phyloP scores from a whole-genome alignment of 1,140 invertebrate species.

The Periplaneta americana region DNA sequence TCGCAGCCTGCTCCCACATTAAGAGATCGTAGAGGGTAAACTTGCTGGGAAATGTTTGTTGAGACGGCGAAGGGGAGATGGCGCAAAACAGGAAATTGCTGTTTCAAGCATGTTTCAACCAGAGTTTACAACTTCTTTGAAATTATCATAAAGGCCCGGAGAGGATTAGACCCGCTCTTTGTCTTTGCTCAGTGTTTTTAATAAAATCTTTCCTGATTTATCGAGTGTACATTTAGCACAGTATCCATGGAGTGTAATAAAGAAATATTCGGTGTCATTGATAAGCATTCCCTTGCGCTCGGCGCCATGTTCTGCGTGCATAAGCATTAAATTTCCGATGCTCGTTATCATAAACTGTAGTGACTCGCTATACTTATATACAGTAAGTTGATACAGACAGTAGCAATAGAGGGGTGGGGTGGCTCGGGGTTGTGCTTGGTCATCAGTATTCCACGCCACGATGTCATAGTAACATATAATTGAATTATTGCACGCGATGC shows the following conservation, averaged over 20 bases:
- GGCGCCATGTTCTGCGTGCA: neutral
- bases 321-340: neutral
- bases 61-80: too few species aligned
- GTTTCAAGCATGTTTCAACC: too few species aligned
- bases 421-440: neutral
- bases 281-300: neutral
- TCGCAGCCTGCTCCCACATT: too few species aligned
- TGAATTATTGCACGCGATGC: neutral
- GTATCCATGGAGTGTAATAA: neutral
- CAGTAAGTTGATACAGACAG: neutral
- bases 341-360: neutral
- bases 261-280: neutral
- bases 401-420: neutral
- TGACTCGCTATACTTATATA: neutral
- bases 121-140: too few species aligned
- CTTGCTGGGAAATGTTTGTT: too few species aligned
- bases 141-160: too few species aligned
- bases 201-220: too few species aligned
- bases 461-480: neutral
- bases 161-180: too few species aligned
- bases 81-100: too few species aligned
- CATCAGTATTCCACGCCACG: neutral
- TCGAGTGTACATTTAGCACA: too few species aligned
- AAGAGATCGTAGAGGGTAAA: too few species aligned
- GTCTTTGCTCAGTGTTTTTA: too few species aligned